Conservation (phyloP, 2,113 vertebrate species). For the Sigmodon hispidus region DNA sequence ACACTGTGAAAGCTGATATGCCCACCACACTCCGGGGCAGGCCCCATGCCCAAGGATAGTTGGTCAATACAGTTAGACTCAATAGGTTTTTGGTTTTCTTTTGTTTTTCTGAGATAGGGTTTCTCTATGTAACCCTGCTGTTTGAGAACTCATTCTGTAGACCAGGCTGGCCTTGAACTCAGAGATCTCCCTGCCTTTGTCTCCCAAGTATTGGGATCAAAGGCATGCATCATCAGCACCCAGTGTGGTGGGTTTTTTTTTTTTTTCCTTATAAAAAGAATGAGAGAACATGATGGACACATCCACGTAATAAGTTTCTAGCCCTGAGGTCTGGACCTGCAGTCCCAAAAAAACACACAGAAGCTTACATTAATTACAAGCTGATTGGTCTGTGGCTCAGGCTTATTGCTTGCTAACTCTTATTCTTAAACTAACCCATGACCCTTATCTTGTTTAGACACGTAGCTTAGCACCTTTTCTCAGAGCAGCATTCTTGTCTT, state of each 20-base stretch:
- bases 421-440: too few species aligned
- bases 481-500: too few species aligned
- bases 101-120: not conserved
- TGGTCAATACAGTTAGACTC: not conserved
- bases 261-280: too few species aligned
- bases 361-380: too few species aligned
- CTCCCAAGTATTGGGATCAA: not conserved
- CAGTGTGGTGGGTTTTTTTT: not conserved
- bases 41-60: not conserved
- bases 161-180: not conserved
- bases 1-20: not conserved
- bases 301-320: too few species aligned
- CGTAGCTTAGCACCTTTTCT: too few species aligned
- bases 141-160: not conserved
- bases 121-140: not conserved
- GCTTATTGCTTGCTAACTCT: too few species aligned
- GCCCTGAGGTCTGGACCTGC: too few species aligned
- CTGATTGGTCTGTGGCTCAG: too few species aligned
- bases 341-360: too few species aligned
- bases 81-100: not conserved
- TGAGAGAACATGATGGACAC: not conserved
- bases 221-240: rapidly evolving
- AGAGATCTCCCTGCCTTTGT: not conserved
- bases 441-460: too few species aligned
- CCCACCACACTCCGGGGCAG: not conserved